Evolutionary conservation across 2,113 vertebrate genomes (phyloP), one percentile per base, ranked within the genome.

Genomic region (Xerus inauris): DNA sequence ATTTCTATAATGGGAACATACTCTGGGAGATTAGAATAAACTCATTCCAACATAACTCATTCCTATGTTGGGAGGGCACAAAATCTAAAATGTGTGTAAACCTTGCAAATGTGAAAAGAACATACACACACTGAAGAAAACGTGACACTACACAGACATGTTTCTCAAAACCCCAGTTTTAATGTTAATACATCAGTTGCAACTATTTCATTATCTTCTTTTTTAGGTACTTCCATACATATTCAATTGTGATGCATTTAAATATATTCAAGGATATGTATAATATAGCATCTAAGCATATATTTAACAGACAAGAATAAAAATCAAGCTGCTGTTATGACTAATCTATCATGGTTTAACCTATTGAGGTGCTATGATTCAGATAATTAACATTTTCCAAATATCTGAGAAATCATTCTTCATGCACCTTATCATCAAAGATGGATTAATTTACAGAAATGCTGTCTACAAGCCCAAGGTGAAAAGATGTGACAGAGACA

Each of bases 311-410:
- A 95, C 64, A 93, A 40, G n/a, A 95, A 65, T 94, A n/a, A 88
- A 95, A 97, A 97, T 92, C 22, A 87, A 93, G 38, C 91, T 45
- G 22, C 38, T 97, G 32, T 91, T 54, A 28, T 84, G 28, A 95
- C 59, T 87, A 91, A 22, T 93, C 81, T 94, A 87, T 12, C 76
- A 90, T 9, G 42, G 96, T 94, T 94, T 94, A 97, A 92, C 97
- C 95, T 91, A 94, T 5, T 49, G 91, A 98, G 94, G 94, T 59
- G 91, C 76, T 79, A 45, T 80, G 69, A 97, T 92, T 98, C 94
- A 97, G 88, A 40, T 45, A 94, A 96, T 7, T 97, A 95, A 91
- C 59, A 94, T 97, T 96, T 97, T 97, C 94, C 89, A 95, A 97
- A 97, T 2, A 47, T 82, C 85, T 89, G 59, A 98, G 89, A 97